phyloP scores from a whole-genome alignment of 2,888 invertebrate genomes.

The Kryphioiulus occultus region DNA sequence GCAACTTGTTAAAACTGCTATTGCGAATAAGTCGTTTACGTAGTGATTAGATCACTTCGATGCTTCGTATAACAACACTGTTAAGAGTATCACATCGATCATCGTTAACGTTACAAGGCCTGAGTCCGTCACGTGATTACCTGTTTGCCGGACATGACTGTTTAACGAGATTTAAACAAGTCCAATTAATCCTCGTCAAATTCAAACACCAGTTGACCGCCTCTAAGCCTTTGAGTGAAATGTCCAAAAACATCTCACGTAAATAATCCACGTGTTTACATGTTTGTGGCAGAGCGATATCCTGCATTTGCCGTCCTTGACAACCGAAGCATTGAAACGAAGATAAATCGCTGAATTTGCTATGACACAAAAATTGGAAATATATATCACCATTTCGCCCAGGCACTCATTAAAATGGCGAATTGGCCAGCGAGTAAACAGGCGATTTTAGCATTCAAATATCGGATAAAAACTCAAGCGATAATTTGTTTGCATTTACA shows the following conservation, averaged over 20 bases:
- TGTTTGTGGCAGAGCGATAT: neutral
- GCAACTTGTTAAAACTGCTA: neutral
- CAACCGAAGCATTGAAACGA: constrained; percentile 2
- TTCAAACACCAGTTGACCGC: neutral
- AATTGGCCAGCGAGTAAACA: neutral
- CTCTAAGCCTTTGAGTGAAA: neutral
- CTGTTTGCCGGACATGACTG: neutral
- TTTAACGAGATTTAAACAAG: neutral
- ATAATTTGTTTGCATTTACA: no score
- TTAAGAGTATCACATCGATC: neutral
- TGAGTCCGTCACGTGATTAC: no score
- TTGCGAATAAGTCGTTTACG: neutral
- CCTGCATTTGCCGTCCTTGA: neutral
- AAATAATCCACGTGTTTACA: neutral
- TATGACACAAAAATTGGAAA: neutral
- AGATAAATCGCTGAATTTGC: neutral
- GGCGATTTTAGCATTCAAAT: neutral
- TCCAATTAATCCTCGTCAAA: neutral
- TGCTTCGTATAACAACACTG: neutral
- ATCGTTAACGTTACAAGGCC: no score
- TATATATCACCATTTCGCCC: neutral
- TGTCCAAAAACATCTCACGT: neutral
- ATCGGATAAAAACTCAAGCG: no score
- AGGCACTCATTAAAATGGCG: neutral
- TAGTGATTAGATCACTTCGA: neutral